Conservation (phyloP, 1,140 invertebrate species). For the Temnothorax curvispinosus region DNA sequence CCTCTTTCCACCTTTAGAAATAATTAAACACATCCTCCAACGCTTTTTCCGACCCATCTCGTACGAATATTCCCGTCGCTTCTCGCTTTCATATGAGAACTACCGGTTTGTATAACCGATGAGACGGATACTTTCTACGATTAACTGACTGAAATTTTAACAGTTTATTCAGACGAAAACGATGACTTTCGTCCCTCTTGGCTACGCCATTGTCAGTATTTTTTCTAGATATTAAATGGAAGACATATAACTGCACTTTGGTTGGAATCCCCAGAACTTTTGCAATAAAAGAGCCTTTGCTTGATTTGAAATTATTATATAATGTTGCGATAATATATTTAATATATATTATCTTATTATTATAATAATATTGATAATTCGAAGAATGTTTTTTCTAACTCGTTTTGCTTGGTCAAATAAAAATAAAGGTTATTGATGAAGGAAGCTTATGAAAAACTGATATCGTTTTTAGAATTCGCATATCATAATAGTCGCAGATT, state of each 20-base stretch:
- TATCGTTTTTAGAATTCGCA: neutral
- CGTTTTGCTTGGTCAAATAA: neutral
- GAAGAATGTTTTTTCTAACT: neutral
- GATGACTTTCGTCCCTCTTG: neutral
- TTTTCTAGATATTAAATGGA: constrained; percentile 1
- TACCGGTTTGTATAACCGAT: neutral
- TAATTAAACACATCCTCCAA: constrained; percentile 54
- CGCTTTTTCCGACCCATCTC: constrained; percentile 39
- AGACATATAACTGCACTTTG: neutral
- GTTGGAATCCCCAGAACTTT: neutral
- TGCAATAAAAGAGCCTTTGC: neutral
- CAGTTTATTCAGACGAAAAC: neutral
- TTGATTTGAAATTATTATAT: neutral
- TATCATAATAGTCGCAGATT: neutral
- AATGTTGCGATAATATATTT: neutral
- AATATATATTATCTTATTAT: neutral
- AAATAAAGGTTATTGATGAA: neutral
- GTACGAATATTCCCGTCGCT: constrained; percentile 30
- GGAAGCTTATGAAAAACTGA: neutral
- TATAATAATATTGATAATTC: too few relatives aligned
- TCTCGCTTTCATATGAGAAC: neutral
- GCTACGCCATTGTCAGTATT: neutral
- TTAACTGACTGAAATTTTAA: constrained; percentile 34
- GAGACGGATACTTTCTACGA: neutral
- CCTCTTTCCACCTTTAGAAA: constrained; percentile 5